Percentiles rank a stretch among this genome's conserved stretches.
phyloP scores from a whole-genome alignment of 2,888 invertebrate species.

The Himalopsyche japonica region DNA sequence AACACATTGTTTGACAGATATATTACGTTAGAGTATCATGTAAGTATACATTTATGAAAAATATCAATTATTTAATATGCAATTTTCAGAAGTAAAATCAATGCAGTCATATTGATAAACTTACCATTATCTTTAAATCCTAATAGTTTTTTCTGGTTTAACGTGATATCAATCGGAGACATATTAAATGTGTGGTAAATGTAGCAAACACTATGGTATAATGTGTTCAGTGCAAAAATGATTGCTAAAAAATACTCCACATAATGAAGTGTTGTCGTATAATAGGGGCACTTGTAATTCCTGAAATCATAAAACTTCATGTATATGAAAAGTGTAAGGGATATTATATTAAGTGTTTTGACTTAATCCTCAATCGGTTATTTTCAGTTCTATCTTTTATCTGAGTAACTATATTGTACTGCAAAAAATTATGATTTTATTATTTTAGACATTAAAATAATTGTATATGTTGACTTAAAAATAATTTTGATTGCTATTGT shows the following conservation, averaged over 20 bases:
- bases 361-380: too few species aligned
- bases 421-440: too few species aligned
- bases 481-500: too few species aligned
- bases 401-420: too few species aligned
- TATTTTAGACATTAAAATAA: too few species aligned
- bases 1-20: too few species aligned
- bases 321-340: background rate
- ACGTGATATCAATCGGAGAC: slow-evolving; percentile 55
- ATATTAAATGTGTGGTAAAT: slow-evolving; percentile 49
- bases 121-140: slow-evolving; percentile 55
- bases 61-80: too few species aligned
- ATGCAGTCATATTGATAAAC: background rate
- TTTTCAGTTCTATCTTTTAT: too few species aligned
- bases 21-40: too few species aligned
- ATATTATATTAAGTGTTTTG: too few species aligned
- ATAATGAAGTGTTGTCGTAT: slow-evolving; percentile 51
- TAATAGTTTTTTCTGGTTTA: slow-evolving; percentile 58
- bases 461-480: too few species aligned
- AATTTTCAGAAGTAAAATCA: background rate
- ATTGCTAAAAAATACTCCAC: slow-evolving; percentile 52
- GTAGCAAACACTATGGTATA: slow-evolving; percentile 58
- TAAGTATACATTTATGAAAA: too few species aligned
- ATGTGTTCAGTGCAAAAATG: slow-evolving; percentile 54
- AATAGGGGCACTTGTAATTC: slow-evolving; percentile 53
- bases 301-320: slow-evolving; percentile 42